Percentiles rank a stretch among this genome's conserved stretches.
phyloP scores from a whole-genome alignment of 2,113 vertebrate species.

The Chloebia gouldiae region DNA sequence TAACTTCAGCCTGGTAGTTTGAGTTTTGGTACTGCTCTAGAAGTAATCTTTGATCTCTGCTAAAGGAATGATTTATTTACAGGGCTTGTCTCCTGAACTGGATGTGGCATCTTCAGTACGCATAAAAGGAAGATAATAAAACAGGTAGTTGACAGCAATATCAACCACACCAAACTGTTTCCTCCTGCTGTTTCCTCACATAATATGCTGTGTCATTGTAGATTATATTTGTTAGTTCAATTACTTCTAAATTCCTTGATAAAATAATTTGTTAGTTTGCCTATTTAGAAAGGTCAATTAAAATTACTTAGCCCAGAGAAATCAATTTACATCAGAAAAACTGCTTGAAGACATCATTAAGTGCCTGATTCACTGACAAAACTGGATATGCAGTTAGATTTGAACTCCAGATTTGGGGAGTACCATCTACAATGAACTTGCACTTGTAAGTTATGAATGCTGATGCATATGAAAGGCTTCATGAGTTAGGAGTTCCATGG shows the following conservation, averaged over 20 bases:
- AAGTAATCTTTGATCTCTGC: not conserved
- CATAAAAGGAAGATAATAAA: not conserved
- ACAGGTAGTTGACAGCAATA: not conserved
- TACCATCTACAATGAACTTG: not conserved
- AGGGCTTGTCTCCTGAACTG: not conserved
- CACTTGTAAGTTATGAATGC: not conserved
- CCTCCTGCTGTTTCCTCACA: not conserved
- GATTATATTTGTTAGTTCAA: not conserved
- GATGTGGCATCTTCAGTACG: not conserved
- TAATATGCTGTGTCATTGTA: not conserved
- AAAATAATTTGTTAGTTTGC: conserved; percentile 5
- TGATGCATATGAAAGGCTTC: not conserved
- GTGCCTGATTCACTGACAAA: not conserved
- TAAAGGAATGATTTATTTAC: not conserved
- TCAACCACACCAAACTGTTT: not conserved
- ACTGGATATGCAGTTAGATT: not conserved
- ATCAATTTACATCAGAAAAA: not conserved
- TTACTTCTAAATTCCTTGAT: not conserved
- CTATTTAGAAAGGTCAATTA: conserved; percentile 7
- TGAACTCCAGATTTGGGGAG: not conserved
- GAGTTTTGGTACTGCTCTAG: not conserved
- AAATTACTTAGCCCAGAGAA: conserved; percentile 15
- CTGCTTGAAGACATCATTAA: not conserved
- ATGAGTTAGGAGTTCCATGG: not conserved
- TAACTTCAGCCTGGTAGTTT: not conserved